phyloP scores from a whole-genome alignment of 92 coral and sea anemone genomes.

The Phenganax subtilis region DNA sequence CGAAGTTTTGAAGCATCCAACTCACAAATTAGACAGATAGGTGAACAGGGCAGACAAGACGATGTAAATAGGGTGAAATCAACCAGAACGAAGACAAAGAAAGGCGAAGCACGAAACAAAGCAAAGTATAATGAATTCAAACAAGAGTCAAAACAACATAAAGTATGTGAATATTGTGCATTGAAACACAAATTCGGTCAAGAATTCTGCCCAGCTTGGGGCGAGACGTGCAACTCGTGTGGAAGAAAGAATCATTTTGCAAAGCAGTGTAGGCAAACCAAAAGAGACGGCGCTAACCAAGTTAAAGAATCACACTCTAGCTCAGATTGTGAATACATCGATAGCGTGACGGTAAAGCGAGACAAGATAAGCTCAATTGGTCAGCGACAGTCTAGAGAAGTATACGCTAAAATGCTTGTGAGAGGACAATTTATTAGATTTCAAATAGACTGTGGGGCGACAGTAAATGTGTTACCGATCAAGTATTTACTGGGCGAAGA shows the following conservation, averaged over 20 bases:
- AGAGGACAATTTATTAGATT: too few relatives aligned
- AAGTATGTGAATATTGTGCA: conserved; percentile 8
- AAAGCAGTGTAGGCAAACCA: conserved; percentile 1
- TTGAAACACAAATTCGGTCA: background rate
- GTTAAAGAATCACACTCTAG: conserved; percentile 23
- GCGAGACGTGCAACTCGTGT: conserved; percentile 43
- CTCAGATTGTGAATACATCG: conserved; percentile 38
- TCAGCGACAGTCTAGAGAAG: conserved; percentile 33
- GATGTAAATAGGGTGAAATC: background rate
- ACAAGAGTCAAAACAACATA: too few relatives aligned
- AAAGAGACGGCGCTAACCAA: conserved; percentile 1
- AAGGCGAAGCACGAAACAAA: background rate
- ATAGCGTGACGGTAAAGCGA: conserved; percentile 37
- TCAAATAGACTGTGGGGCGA: too few relatives aligned
- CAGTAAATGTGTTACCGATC: too few relatives aligned
- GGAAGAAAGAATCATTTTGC: conserved; percentile 54
- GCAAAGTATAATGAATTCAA: background rate
- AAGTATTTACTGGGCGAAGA: too few relatives aligned
- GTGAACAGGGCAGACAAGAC: background rate
- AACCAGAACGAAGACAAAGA: background rate
- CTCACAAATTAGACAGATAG: background rate
- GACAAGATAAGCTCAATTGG: conserved; percentile 44
- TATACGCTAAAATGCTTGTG: too few relatives aligned
- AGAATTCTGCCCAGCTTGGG: conserved; percentile 51
- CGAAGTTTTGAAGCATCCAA: background rate